A percentile compares a stretch with the other conserved stretches of the same genome.
Conservation (phyloP, 2,888 invertebrate genomes). For the Campoplex capitator region DNA sequence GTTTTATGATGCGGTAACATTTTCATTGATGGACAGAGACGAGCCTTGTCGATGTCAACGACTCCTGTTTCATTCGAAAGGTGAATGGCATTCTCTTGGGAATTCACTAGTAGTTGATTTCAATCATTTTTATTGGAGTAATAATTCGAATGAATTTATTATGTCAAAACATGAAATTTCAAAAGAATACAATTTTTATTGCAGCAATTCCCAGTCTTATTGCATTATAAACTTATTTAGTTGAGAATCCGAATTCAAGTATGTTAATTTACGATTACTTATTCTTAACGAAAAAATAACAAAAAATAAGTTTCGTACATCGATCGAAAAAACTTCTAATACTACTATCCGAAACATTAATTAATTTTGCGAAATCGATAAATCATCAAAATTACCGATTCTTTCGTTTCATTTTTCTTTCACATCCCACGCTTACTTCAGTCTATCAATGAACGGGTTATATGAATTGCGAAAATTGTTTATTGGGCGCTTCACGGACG, state of each 20-base stretch:
- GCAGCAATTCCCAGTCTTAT: neutral
- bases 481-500: neutral
- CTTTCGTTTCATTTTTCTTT: neutral
- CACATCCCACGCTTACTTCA: neutral
- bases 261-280: neutral
- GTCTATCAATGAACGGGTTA: neutral
- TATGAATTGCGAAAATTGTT: neutral
- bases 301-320: neutral
- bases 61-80: conserved; percentile 48
- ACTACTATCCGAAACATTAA: too few relatives aligned
- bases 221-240: neutral
- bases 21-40: conserved; percentile 44
- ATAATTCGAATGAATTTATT: conserved; percentile 32
- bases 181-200: neutral
- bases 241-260: neutral
- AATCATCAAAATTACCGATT: neutral
- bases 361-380: too few relatives aligned
- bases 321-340: neutral
- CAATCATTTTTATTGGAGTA: conserved; percentile 31
- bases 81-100: conserved; percentile 48
- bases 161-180: neutral
- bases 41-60: conserved; percentile 46
- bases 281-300: neutral
- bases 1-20: conserved; percentile 35
- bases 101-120: neutral